Evolutionary conservation across 2,797 vertebrate species (phyloP).

Genomic region (Podarcis lilfordi): DNA sequence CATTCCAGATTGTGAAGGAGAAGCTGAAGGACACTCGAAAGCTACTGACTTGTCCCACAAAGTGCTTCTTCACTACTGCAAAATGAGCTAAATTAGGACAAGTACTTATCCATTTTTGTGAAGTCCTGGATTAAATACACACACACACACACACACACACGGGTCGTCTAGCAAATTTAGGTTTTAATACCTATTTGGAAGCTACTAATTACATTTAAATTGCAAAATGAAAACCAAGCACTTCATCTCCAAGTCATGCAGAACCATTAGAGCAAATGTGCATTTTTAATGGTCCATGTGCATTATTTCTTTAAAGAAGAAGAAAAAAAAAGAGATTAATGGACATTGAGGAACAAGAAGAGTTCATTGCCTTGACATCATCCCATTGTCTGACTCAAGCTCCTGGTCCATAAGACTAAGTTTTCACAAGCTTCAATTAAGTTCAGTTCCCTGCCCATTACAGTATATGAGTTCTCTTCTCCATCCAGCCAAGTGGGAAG

Average conservation of each 20-base stretch:
- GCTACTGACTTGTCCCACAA: constrained; percentile 77
- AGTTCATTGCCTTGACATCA: constrained; percentile 74
- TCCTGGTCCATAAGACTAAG: neutral
- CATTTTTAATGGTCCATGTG: constrained; percentile 81
- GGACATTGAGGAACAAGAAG: constrained; percentile 76
- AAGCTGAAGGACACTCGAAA: constrained; percentile 78
- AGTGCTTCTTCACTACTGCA: constrained; percentile 82
- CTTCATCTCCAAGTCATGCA: constrained; percentile 81
- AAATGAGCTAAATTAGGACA: constrained; percentile 82
- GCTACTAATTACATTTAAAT: constrained; percentile 86
- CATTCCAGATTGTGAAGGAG: constrained; percentile 72
- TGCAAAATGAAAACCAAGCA: constrained; percentile 82
- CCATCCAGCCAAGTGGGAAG: neutral
- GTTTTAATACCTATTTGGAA: constrained; percentile 81
- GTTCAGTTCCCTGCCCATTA: neutral
- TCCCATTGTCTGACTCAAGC: neutral
- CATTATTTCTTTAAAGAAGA: constrained; percentile 68
- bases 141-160: constrained; percentile 66
- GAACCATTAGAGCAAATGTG: constrained; percentile 81
- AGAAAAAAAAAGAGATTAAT: constrained; percentile 59
- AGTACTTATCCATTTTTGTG: constrained; percentile 80
- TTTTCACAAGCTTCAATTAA: neutral
- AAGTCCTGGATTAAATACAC: constrained; percentile 77
- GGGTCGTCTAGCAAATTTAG: constrained; percentile 80
- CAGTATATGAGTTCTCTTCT: no score